Conservation (phyloP, 1,140 invertebrate species). For the Caenorhabditis inopinata region DNA sequence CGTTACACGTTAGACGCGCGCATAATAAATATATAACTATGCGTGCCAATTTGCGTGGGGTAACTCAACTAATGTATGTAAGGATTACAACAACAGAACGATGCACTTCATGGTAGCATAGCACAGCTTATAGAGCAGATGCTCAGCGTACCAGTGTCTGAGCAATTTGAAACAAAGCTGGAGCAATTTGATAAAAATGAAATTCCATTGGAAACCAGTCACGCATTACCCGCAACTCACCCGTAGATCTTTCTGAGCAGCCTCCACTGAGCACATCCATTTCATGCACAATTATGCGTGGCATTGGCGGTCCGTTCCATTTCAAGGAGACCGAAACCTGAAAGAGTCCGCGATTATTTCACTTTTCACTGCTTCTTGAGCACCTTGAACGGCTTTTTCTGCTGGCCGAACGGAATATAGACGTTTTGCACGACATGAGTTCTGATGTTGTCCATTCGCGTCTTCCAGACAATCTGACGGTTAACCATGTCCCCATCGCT, state of each 20-base stretch:
- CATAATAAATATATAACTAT: no score
- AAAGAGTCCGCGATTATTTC: background rate
- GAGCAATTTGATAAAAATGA: no score
- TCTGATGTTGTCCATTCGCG: background rate
- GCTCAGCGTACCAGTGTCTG: no score
- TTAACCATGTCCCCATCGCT: background rate
- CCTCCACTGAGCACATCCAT: constrained; percentile 18
- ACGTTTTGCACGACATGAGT: constrained; percentile 20
- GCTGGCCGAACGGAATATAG: background rate
- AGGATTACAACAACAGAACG: no score
- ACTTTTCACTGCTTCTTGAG: background rate
- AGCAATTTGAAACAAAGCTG: no score
- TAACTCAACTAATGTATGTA: no score
- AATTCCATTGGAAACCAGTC: no score
- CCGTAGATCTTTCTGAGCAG: constrained; percentile 4
- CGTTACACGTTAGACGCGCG: no score
- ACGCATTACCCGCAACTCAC: background rate
- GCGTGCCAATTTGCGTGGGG: no score
- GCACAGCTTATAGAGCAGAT: no score
- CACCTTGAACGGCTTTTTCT: background rate
- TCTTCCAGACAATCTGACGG: constrained; percentile 8
- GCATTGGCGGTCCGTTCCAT: constrained; percentile 9
- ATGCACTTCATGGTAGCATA: no score
- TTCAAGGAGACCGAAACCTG: background rate
- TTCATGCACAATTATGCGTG: background rate